Evolutionary conservation across 2,888 invertebrate genomes (phyloP), one percentile per base, ranked within the genome.

Genomic region (Hipparchia sbordonii): DNA sequence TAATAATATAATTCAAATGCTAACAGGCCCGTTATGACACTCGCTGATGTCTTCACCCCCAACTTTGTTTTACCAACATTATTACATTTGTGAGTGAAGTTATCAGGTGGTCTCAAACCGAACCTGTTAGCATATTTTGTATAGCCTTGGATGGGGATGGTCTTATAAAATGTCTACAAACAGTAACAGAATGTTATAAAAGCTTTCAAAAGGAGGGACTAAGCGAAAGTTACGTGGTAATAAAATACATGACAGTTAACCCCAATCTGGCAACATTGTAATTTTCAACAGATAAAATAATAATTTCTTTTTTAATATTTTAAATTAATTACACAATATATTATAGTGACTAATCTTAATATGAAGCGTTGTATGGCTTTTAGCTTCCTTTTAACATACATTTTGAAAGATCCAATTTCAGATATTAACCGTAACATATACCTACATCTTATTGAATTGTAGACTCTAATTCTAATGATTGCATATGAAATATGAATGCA

Each of bases 401-500:
- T 10, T 23, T 2, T n/a, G 10, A 52, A 52, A 52, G 52, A 52
- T 52, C 10, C n/a, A n/a, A 39, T 9, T 13, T 52, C 13, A 62
- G 12, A 51, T 67, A 73, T 39, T 13, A 61, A 59, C 63, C 13
- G 10, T 68, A 59, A 10, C 7, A 33, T 45, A 12, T 60, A 63
- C 51, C n/a, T 54, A 54, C 69, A 68, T 45, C 9, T 69, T 57
- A 63, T 61, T 69, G 68, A 71, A 66, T 66, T 60, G 71, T 71
- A 74, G 61, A 72, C 60, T 63, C 68, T 72, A 72, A 72, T 66
- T 65, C 73, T 69, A 75, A 76, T 72, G 61, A 67, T 71, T 74
- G 74, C 76, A 66, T 66, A 71, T 71, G 59, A 59, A 54, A n/a
- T 56, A 57, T 57, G 13, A 56, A 56, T 68, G 48, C 39, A 39